Evolutionary conservation across 2,113 vertebrate genomes (phyloP).

Genomic region (Eulemur rufifrons): DNA sequence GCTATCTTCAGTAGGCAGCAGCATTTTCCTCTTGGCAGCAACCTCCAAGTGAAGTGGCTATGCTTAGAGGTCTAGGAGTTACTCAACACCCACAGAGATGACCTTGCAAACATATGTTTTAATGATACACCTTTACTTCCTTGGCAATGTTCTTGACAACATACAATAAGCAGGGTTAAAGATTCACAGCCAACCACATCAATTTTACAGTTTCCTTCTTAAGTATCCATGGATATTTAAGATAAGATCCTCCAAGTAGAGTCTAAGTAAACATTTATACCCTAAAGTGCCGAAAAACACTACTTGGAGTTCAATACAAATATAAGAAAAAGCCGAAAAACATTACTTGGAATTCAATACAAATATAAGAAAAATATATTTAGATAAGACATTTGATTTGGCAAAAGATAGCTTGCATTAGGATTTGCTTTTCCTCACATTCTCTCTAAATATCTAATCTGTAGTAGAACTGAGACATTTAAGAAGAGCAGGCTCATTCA

Average conservation of each 20-base stretch:
- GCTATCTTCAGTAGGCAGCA: neutral
- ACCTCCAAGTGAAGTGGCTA: neutral
- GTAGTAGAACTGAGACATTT: neutral
- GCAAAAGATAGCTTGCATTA: neutral
- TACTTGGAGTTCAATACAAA: neutral
- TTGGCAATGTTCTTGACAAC: slow-evolving; percentile 28
- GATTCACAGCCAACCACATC: slow-evolving; percentile 27
- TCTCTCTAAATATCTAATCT: slow-evolving; percentile 2
- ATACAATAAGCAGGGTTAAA: slow-evolving; percentile 2
- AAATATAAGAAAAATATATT: slow-evolving; percentile 17
- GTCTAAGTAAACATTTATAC: slow-evolving; percentile 20
- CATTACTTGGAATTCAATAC: neutral
- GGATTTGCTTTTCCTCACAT: slow-evolving; percentile 9
- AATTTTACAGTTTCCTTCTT: slow-evolving; percentile 49
- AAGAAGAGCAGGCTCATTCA: neutral
- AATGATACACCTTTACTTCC: slow-evolving; percentile 48
- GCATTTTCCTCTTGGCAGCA: neutral
- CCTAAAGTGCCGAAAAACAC: neutral
- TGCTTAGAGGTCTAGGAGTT: neutral
- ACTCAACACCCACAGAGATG: neutral
- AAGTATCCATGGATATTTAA: slow-evolving; percentile 30
- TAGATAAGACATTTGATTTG: slow-evolving; percentile 12
- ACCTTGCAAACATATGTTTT: neutral
- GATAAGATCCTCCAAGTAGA: neutral
- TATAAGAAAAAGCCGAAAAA: neutral